Evolutionary conservation across 2,797 vertebrate species (phyloP), one percentile per base, ranked within the genome.

Genomic region (Neosilurus mollespiculum): DNA sequence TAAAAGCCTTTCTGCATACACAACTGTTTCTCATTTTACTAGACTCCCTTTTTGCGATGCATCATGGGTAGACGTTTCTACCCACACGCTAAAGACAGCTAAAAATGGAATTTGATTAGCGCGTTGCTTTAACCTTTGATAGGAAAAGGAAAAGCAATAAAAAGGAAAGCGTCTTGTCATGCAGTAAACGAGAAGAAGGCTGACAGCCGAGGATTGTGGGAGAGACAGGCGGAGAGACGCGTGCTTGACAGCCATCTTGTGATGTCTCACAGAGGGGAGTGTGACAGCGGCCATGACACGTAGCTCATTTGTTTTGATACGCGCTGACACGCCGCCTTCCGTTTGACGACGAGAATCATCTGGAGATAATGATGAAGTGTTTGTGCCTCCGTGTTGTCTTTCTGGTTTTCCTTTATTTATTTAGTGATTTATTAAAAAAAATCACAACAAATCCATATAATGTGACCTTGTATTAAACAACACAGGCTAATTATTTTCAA

Each of bases 271-370:
- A 9, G 84, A 81, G 86, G 87, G 90, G 83, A 83, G 90, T 80
- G 88, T 89, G 87, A 87, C 87, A 86, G 88, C 88, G 88, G 91
- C 91, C 90, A 89, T 89, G 88, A 82, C 56, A 43, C 61, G 11
- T 78, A 12, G 54, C 81, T 56, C 61, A 69, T 82, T 81, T 88
- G 81, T 86, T 85, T 83, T 82, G 86, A 85, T 80, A 59, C 64
- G 78, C 20, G 34, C 49, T 72, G 78, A 85, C 54, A 81, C 16
- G 34, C 51, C 58, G 24, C 24, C 61, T 85, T 37, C 73, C 34
- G 20, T 59, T 78, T 30, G 49, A 61, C 24, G n/a, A 16, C 62
- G 4, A n/a, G 70, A 66, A 59, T 69, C 77, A 51, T 76, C 53
- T 70, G 51, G 16, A 83, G 79, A 78, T 34, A 66, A 81, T 7